Evolutionary conservation across 35 echinoderm and acorn worm species (phyloP), one percentile per base, ranked within the genome.

Genomic region (Anneissia japonica): DNA sequence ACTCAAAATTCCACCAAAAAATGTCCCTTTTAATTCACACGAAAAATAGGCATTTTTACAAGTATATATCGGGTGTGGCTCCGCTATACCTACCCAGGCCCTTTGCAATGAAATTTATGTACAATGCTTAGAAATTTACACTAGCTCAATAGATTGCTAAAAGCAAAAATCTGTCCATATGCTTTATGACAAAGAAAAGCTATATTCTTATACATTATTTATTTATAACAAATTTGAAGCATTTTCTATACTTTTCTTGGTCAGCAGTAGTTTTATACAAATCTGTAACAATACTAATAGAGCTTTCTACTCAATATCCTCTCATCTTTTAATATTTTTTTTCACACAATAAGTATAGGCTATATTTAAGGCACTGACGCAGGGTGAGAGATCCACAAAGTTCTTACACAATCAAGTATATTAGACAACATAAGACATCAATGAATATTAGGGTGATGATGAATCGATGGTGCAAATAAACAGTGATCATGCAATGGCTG

Each of bases 21-120:
- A 64, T 64, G 51, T 64, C 51, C 51, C 51, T 64, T 64, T 64
- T 64, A 64, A 64, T 64, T 64, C 51, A 64, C 51, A 64, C 51
- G 51, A 64, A 64, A n/a, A 64, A 64, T 64, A 64, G 51, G 51
- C 51, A 64, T 64, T 64, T 64, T 64, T 64, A 64, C 51, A 64
- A 64, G 51, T 64, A 64, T 45, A 45, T 64, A 64, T 64, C 51
- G 21, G 51, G 2, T 64, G 5, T 64, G 11, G 26, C 51, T 43
- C 40, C 7, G 26, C 21, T 64, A 16, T n/a, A 12, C 21, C 51
- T 64, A 64, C 51, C 51, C 51, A 64, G 5, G 51, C 51, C 51
- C 51, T 64, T 64, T 64, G 51, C 51, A 64, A 23, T 64, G 11
- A 64, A 64, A 64, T 64, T 9, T 64, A 64, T 64, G 26, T 64